Evolutionary conservation across 2,888 invertebrate genomes (phyloP), one percentile per base, ranked within the genome.

Genomic region (Phengaris arion): DNA sequence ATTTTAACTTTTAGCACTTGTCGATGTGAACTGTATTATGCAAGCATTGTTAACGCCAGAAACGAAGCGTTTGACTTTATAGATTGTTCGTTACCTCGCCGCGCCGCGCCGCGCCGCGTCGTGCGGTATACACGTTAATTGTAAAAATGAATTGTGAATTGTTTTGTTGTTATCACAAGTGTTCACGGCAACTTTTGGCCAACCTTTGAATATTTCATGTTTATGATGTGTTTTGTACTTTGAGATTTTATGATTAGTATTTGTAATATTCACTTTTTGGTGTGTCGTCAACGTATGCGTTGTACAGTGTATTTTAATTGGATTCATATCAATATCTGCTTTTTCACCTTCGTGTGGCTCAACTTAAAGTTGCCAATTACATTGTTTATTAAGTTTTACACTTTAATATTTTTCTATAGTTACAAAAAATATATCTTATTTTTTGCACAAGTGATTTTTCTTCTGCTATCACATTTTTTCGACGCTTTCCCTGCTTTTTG

Each of bases 1-100:
- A 57, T 75, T 75, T 75, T 75, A 75, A 75, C 81, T 86, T 87
- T 90, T 91, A 90, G 87, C 89, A 88, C 87, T 82, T 89, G 84
- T 84, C 80, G 81, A 81, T 83, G 78, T 75, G 77, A 79, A 78
- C 79, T 80, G 79, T 79, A 81, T 89, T 88, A 85, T 85, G 88
- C 85, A 90, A 89, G 76, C 77, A 68, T 76, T 85, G 86, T 84
- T 85, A 85, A 79, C 81, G 77, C 51, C 64, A 64, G 64, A 35
- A 64, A 22, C 35, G 64, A 64, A 64, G 35, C 64, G 35, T 64
- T 12, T 64, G 12, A 72, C 52, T 52, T 8, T 22, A 52, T 10
- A 54, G 22, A 2, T 22, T n/a, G 13, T 35, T 35, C 35, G 3
- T 35, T 35, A 35, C 35, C 9, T 68, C 2, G 59, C 59, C 64